Evolutionary conservation across 2,797 vertebrate species (phyloP).

Genomic region (Amblyopsis hoosieri): DNA sequence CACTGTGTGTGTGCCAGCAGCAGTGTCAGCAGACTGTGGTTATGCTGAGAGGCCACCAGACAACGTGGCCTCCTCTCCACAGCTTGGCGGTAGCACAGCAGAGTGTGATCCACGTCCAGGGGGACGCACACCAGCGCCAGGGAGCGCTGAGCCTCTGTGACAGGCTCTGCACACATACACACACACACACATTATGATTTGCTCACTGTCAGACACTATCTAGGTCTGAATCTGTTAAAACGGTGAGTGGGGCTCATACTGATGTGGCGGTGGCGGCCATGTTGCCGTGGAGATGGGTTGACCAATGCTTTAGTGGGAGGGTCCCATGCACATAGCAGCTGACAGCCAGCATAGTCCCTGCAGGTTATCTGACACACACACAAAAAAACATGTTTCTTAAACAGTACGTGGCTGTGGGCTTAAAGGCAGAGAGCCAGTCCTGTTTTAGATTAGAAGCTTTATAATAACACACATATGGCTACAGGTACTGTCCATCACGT

Average conservation of each 20-base stretch:
- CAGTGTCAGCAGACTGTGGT: constrained; percentile 82
- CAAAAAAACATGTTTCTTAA: background rate
- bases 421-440: no score
- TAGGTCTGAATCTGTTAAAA: no score
- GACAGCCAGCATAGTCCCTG: constrained; percentile 81
- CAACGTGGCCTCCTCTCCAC: constrained; percentile 77
- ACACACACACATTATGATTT: background rate
- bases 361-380: constrained; percentile 79
- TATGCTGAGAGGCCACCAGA: constrained; percentile 83
- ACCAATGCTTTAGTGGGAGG: background rate
- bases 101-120: constrained; percentile 84
- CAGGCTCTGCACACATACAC: constrained; percentile 24
- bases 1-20: constrained; percentile 85
- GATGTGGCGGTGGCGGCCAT: background rate
- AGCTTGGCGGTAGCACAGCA: constrained; percentile 84
- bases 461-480: no score
- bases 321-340: constrained; percentile 64
- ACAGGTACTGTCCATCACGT: no score
- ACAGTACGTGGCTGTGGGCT: background rate
- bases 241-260: background rate
- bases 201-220: no score
- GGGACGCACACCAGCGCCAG: constrained; percentile 85
- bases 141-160: constrained; percentile 71
- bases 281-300: constrained; percentile 2
- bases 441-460: no score